A percentile compares a stretch with the other conserved stretches of the same genome.
phyloP scores from a whole-genome alignment of 1,140 invertebrate genomes.

The Drosophila serrata region DNA sequence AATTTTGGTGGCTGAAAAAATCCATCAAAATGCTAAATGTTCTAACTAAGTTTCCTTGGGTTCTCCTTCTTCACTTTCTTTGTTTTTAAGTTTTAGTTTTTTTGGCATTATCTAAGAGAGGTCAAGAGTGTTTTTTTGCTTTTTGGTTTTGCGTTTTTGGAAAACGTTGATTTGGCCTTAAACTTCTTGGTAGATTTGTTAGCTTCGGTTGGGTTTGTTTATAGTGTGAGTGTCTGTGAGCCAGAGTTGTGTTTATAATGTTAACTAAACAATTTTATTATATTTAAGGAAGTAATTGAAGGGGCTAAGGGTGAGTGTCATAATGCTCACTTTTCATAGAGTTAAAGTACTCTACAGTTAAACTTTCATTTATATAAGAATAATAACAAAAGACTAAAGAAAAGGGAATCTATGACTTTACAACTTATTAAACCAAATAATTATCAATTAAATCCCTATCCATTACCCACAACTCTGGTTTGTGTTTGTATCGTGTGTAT shows the following conservation, averaged over 20 bases:
- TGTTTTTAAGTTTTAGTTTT: slow-evolving; percentile 25
- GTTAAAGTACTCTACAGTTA: too few species aligned
- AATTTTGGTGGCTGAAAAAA: slow-evolving; percentile 63
- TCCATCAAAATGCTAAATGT: slow-evolving; percentile 71
- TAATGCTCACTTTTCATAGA: too few species aligned
- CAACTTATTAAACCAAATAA: too few species aligned
- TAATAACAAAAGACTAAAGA: too few species aligned
- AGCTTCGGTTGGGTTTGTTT: slow-evolving; percentile 70
- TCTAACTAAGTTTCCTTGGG: slow-evolving; percentile 61
- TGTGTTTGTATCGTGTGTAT: slow-evolving; percentile 10
- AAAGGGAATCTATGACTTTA: too few species aligned
- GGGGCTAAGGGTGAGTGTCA: too few species aligned
- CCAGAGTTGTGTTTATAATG: not conserved
- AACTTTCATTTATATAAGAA: too few species aligned
- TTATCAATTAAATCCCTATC: not conserved
- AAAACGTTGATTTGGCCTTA: slow-evolving; percentile 79
- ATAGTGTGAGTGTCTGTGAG: slow-evolving; percentile 17
- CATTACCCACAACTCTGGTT: slow-evolving; percentile 1
- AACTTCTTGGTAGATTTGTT: slow-evolving; percentile 64
- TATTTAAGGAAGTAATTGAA: not conserved
- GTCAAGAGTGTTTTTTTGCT: slow-evolving; percentile 59
- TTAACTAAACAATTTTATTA: too few species aligned
- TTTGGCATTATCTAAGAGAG: slow-evolving; percentile 71
- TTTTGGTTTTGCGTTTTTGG: slow-evolving; percentile 71
- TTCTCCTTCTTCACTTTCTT: slow-evolving; percentile 7